Base-by-base conservation (phyloP, 2,797 vertebrate species). In the Sorex maritimensis region DNA sequence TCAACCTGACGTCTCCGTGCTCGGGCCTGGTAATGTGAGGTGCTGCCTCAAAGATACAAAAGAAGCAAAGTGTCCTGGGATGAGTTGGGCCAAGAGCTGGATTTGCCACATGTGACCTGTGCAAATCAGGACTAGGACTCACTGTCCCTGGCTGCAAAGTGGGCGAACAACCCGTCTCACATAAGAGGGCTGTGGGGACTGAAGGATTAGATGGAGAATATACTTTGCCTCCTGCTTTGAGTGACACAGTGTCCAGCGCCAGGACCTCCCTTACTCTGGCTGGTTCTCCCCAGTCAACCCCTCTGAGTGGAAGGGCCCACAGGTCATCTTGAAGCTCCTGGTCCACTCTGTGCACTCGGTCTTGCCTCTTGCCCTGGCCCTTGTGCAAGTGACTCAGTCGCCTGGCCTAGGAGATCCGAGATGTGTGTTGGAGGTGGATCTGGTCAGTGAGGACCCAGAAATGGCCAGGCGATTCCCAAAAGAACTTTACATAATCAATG, bases 401-500 rank as follows among this genome's bases (percentile, higher is more conserved):
- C 23, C 79, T 82, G 77, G 92, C 77, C 94, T 38, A 38, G 79
- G 77, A 94, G 71, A 74, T 63, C 58, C 0, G 58, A 93, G 86
- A 93, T 80, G 34, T 78, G 61, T 81, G 38, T n/a, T 41, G 80
- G 94, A 95, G 93, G 94, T 93, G 92, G 85, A 91, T 72, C 38
- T 93, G 92, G 94, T 95, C 94, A 92, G 84, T 90, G 82, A 95
- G 84, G 94, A 91, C 91, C 94, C 94, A 97, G 96, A 95, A 95
- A 91, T 73, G 93, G 88, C 92, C 93, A 92, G 79, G 55, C 94
- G n/a, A 92, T 97, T 97, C 97, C 94, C 96, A 97, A 96, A 97
- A 97, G 97, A 96, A 94, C 96, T 97, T 92, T 96, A 97, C 96
- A 97, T 97, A 95, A 97, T 97, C 96, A 97, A 96, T 97, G 93